Percentiles rank a stretch among this genome's conserved stretches.
Conservation (phyloP, 2,113 vertebrate genomes). For the Sakesphorus luctuosus region DNA sequence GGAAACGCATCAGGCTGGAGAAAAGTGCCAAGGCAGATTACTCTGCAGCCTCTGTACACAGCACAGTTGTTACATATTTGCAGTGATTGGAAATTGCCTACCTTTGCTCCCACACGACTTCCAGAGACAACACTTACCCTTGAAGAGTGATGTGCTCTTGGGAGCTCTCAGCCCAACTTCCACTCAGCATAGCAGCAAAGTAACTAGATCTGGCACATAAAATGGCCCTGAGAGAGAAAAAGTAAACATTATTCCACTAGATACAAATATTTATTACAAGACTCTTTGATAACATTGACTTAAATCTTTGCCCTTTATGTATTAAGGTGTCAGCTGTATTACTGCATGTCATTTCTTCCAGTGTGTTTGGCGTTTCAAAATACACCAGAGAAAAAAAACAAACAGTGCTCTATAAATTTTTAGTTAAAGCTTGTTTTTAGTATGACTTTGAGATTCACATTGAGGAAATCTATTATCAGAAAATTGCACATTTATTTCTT, state of each 20-base stretch:
- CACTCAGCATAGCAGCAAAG: slow-evolving; percentile 93
- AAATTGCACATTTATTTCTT: background rate
- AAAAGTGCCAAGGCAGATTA: slow-evolving; percentile 45
- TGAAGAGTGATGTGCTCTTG: slow-evolving; percentile 89
- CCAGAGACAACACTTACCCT: slow-evolving; percentile 82
- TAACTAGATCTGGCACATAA: slow-evolving; percentile 93
- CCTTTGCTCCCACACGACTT: slow-evolving; percentile 35
- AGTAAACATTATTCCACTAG: slow-evolving; percentile 50
- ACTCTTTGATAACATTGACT: slow-evolving; percentile 25
- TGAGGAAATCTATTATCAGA: background rate
- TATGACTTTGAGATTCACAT: background rate
- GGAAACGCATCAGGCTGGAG: slow-evolving; percentile 21
- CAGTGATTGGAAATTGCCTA: slow-evolving; percentile 35
- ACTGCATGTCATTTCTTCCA: background rate
- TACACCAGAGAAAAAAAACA: background rate
- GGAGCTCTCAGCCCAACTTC: slow-evolving; percentile 93
- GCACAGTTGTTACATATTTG: slow-evolving; percentile 24
- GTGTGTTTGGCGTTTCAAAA: slow-evolving; percentile 3
- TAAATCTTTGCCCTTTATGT: slow-evolving; percentile 43
- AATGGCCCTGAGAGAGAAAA: slow-evolving; percentile 82
- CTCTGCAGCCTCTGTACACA: slow-evolving; percentile 4
- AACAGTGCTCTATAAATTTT: background rate
- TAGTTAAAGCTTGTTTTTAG: background rate
- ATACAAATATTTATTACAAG: slow-evolving; percentile 55
- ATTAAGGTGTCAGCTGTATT: slow-evolving; percentile 3